phyloP scores from a whole-genome alignment of 1,140 invertebrate genomes.

The Pissodes strobi region DNA sequence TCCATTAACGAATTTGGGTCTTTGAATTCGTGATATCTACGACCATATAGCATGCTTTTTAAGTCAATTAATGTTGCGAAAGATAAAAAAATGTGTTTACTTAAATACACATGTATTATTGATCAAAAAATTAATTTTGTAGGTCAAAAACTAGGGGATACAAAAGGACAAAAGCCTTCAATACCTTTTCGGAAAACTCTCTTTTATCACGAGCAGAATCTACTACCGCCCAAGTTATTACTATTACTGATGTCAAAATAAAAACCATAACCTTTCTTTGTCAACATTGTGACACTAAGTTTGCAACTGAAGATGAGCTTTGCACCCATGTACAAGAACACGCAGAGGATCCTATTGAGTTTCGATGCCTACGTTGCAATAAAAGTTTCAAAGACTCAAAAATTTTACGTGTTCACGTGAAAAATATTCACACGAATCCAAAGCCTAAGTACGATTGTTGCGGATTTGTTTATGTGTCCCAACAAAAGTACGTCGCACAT shows the following conservation, averaged over 20 bases:
- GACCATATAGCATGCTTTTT: no score
- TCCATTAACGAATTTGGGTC: no score
- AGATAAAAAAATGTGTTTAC: no score
- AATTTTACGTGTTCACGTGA: slow-evolving; percentile 9
- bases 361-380: slow-evolving; percentile 2
- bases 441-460: slow-evolving; percentile 9
- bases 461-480: not conserved
- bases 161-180: not conserved
- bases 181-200: not conserved
- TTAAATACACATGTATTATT: no score
- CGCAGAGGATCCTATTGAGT: not conserved
- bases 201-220: not conserved
- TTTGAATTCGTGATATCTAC: no score
- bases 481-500: slow-evolving; percentile 13
- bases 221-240: not conserved
- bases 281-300: slow-evolving; percentile 7
- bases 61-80: no score
- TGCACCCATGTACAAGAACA: not conserved
- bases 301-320: slow-evolving; percentile 7
- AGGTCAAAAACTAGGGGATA: no score
- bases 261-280: slow-evolving; percentile 5
- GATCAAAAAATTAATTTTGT: no score
- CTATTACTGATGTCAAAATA: not conserved
- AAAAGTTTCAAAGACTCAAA: slow-evolving; percentile 9
- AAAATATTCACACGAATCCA: slow-evolving; percentile 10